Evolutionary conservation across 2,113 vertebrate genomes (phyloP).

Genomic region (Anolis carolinensis): DNA sequence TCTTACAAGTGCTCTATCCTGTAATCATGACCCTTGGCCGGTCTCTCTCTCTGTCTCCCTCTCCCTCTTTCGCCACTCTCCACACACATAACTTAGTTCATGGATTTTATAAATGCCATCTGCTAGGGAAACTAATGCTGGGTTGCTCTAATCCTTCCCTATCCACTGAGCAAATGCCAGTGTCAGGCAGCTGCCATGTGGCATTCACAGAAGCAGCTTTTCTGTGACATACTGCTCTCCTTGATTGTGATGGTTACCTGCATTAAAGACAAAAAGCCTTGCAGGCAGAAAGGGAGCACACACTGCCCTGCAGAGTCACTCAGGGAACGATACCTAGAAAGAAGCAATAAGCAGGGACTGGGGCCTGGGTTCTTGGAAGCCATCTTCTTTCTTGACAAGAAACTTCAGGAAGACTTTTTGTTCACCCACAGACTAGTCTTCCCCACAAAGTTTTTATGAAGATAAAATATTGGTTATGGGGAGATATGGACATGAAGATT

Average conservation of each 20-base stretch:
- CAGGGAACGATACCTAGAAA: background rate
- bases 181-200: slow-evolving; percentile 28
- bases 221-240: slow-evolving; percentile 3
- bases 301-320: background rate
- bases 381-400: background rate
- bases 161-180: slow-evolving; percentile 24
- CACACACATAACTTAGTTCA: slow-evolving; percentile 1
- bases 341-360: background rate
- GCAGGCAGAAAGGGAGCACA: background rate
- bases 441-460: too few relatives aligned
- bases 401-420: background rate
- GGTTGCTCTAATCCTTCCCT: slow-evolving; percentile 15
- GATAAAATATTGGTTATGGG: too few relatives aligned
- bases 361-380: background rate
- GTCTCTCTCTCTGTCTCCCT: background rate
- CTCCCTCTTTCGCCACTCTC: background rate
- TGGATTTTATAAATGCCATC: slow-evolving; percentile 32
- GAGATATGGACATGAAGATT: background rate
- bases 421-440: too few relatives aligned
- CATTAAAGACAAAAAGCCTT: background rate
- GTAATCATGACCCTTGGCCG: background rate
- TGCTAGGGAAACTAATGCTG: slow-evolving; percentile 27
- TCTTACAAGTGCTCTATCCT: background rate
- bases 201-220: slow-evolving; percentile 22
- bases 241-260: background rate